Evolutionary conservation across 2,888 invertebrate genomes (phyloP).

Genomic region (Habrosyne pyritoides): DNA sequence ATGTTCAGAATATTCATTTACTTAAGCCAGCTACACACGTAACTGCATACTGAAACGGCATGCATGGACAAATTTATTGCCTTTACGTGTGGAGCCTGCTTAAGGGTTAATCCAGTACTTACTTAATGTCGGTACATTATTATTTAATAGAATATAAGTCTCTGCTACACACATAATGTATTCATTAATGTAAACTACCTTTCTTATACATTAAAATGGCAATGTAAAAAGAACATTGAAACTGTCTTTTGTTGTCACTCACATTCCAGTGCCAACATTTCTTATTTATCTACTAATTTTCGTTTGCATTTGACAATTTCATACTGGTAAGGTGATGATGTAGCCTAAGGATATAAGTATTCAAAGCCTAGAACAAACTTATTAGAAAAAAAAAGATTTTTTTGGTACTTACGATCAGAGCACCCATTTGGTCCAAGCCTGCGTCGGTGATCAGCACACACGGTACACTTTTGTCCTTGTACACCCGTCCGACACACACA

Average conservation of each 20-base stretch:
- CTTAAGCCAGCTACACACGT: constrained; percentile 2
- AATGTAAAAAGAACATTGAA: too few relatives aligned
- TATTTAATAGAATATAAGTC: background rate
- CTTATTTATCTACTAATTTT: too few relatives aligned
- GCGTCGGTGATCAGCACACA: constrained; percentile 90
- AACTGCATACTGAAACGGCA: background rate
- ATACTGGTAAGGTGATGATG: too few relatives aligned
- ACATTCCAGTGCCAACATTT: too few relatives aligned
- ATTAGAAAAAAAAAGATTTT: too few relatives aligned
- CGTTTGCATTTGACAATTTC: too few relatives aligned
- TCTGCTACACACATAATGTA: background rate
- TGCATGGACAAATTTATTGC: background rate
- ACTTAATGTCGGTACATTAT: background rate
- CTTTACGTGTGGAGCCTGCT: constrained; percentile 1
- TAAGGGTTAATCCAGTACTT: background rate
- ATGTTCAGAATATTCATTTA: constrained; percentile 3
- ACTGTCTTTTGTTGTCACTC: background rate
- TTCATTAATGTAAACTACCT: background rate
- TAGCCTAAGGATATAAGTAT: too few relatives aligned
- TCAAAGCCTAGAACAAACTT: too few relatives aligned
- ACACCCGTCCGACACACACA: constrained; percentile 94
- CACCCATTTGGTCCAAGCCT: constrained; percentile 89
- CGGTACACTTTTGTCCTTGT: constrained; percentile 93
- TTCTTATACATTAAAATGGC: background rate
- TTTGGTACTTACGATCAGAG: constrained; percentile 71